phyloP scores from a whole-genome alignment of 2,113 vertebrate species.

The Pygoscelis adeliae region DNA sequence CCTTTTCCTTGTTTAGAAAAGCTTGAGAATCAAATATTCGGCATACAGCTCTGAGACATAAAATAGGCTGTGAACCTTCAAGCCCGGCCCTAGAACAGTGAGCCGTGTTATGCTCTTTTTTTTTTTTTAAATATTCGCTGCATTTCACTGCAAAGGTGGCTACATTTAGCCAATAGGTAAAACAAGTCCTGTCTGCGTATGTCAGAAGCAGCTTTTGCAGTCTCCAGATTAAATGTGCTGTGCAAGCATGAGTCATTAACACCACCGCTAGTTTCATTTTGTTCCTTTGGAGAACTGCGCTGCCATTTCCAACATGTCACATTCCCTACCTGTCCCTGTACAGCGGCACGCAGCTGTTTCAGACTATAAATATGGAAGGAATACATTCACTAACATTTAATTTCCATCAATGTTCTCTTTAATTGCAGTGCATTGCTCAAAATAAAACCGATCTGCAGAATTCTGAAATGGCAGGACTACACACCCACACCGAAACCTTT shows the following conservation, averaged over 20 bases:
- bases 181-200: background rate
- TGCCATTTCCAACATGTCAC: constrained; percentile 30
- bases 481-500: constrained; percentile 40
- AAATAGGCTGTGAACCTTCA: background rate
- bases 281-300: constrained; percentile 23
- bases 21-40: background rate
- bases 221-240: constrained; percentile 43
- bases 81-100: background rate
- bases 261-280: constrained; percentile 24
- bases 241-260: constrained; percentile 59
- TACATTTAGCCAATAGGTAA: background rate
- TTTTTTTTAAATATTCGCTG: background rate
- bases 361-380: background rate
- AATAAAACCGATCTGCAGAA: constrained; percentile 59
- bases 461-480: constrained; percentile 44
- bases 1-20: background rate
- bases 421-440: constrained; percentile 44
- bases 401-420: constrained; percentile 47
- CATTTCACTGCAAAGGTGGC: background rate
- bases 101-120: background rate
- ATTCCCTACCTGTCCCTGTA: constrained; percentile 32
- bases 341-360: constrained; percentile 42
- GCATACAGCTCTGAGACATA: background rate
- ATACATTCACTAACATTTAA: constrained; percentile 24
- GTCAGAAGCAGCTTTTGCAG: constrained; percentile 32